A percentile compares a stretch with the other conserved stretches of the same genome.
Evolutionary conservation across 30 jellyfish, hydroid and myxozoan species (phyloP).

Genomic region (Chrysaora quinquecirrha): DNA sequence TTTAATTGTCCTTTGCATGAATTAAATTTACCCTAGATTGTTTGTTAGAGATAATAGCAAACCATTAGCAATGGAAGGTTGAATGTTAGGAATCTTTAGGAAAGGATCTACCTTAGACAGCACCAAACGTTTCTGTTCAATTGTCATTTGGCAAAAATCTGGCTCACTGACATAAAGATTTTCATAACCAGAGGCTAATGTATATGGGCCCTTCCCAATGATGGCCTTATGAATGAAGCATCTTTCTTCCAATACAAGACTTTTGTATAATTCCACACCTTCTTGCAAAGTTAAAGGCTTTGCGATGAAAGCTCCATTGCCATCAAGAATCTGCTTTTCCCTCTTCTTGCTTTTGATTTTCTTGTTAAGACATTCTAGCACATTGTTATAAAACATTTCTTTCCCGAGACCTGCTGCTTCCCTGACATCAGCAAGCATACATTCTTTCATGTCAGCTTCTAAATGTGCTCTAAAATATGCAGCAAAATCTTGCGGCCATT

Average conservation of each 20-base stretch:
- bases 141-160: neutral
- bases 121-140: neutral
- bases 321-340: neutral
- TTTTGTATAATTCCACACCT: neutral
- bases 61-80: neutral
- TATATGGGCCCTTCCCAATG: constrained; percentile 26
- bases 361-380: constrained; percentile 10
- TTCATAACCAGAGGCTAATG: neutral
- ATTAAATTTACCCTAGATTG: neutral
- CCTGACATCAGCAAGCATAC: constrained; percentile 12
- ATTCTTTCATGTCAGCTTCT: constrained; percentile 8
- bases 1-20: no score
- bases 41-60: neutral
- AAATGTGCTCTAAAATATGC: neutral
- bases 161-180: neutral
- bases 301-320: neutral
- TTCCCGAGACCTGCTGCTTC: constrained; percentile 12
- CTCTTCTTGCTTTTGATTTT: neutral
- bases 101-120: neutral
- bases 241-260: neutral
- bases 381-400: constrained; percentile 25
- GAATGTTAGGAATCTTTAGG: neutral
- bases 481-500: constrained; percentile 8
- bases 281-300: neutral
- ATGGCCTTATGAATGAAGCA: constrained; percentile 19